Base-by-base conservation (phyloP, 2,888 invertebrate species). In the Tipula helvola region DNA sequence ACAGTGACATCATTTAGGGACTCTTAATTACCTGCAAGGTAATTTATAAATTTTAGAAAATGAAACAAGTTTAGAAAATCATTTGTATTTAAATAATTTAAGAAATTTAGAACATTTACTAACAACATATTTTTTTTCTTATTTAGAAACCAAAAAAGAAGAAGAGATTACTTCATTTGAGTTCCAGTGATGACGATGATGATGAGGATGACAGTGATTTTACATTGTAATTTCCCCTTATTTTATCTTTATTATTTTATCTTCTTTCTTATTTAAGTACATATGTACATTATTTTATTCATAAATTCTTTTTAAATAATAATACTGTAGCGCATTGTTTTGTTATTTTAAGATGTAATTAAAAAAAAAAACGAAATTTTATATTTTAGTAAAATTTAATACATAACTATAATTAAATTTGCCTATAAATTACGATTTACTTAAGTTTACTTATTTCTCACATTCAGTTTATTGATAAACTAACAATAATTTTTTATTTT, bases 161-260 rank as follows among this genome's bases (percentile, higher is more conserved):
- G 83, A 83, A 5, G 83, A 28, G 28, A 28, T 28, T 28, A 28
- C 28, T 28, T 28, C 1, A 28, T 28, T 28, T 3, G 13, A 12
- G 10, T 36, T 83, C 83, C 10, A 83, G 83, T 83, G 83, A 83
- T 83, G 83, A 83, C 16, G 83, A 83, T 83, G 89, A 89, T 4
- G 89, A 89, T 18, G 89, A 90, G 41, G 90, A 89, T 42, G 90
- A 89, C 3, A 86, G 89, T 39, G 89, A 89, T 0, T 90, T 88
- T 5, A 16, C 52, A 12, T 57, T 57, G 52, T 57, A 57, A 57
- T n/a, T n/a, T n/a, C n/a, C n/a, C n/a, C n/a, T n/a, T n/a, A n/a
- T n/a, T n/a, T n/a, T n/a, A n/a, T n/a, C 5, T 57, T 47, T 5
- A 16, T 52, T 52, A 52, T 57, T 16, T 57, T 57, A 57, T 57